Base-by-base conservation (phyloP, 2,888 invertebrate genomes). In the Pheosia gnoma region DNA sequence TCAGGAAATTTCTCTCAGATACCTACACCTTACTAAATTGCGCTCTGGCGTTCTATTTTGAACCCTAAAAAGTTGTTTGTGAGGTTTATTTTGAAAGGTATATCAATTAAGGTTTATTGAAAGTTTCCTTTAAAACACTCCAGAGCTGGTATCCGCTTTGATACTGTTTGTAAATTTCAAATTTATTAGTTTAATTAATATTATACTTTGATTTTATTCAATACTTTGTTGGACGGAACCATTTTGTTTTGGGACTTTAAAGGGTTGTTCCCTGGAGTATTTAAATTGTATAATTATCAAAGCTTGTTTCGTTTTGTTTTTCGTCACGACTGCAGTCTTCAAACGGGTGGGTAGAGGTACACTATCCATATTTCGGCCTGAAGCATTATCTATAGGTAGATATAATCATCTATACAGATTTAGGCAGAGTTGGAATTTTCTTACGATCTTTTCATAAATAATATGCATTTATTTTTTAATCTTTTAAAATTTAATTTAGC, bases 151-250 rank as follows among this genome's bases (percentile, higher is more conserved):
- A 65, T 72, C 66, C 65, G 55, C 67, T 71, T 73, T 74, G 74
- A 73, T 71, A 68, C 60, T 62, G 74, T 73, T 71, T 63, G 47
- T 55, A 63, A 73, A 72, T 68, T 71, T 68, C 60, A 37, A 69
- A 71, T 72, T 73, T 65, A 72, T 75, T 72, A 57, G 70, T 65
- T 67, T 5, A 62, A 13, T 59, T 43, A 71, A 71, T 67, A 71
- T 67, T 71, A 63, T 61, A 69, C 74, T 69, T 74, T 63, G 59
- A 66, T 63, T 67, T 75, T 71, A 66, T 71, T 67, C 57, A 47
- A 47, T 36, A 57, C 56, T 60, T 57, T 52, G 25, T 51, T 51
- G 25, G 5, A 51, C 6, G 5, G 8, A 57, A 38, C 58, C 41
- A 55, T 58, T 63, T 51, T 25, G 51, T 51, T 51, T 51, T 25